These are phyloP conservation scores for Enteromius thamalakanensis DNA, from an alignment of 2,797 vertebrate species.

Conservation along the genomic window DNA sequence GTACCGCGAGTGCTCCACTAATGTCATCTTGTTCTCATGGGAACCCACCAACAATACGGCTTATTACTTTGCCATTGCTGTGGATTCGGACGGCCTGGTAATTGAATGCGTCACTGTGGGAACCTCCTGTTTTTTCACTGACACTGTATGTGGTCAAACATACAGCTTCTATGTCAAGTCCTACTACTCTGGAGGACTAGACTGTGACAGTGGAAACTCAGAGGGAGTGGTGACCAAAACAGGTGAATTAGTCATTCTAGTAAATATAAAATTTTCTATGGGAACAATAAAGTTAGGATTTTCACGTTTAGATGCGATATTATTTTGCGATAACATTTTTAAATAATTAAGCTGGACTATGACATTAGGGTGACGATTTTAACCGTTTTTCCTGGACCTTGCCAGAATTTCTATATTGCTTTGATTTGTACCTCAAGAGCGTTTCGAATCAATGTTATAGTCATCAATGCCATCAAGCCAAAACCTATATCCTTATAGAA, in stretches of 20 bases:
- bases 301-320: background rate
- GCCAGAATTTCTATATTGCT: too few relatives aligned
- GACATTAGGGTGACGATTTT: too few relatives aligned
- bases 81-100: constrained; percentile 55
- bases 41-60: constrained; percentile 68
- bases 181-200: constrained; percentile 48
- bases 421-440: too few relatives aligned
- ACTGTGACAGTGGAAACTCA: constrained; percentile 69
- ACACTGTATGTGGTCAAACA: constrained; percentile 70
- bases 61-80: constrained; percentile 72
- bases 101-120: constrained; percentile 69
- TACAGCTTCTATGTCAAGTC: constrained; percentile 75
- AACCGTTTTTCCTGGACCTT: too few relatives aligned
- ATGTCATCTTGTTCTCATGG: constrained; percentile 74
- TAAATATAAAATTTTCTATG: background rate
- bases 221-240: constrained; percentile 61
- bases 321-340: too few relatives aligned
- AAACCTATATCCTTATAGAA: too few relatives aligned
- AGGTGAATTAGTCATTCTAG: constrained; percentile 63
- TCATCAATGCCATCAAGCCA: too few relatives aligned
- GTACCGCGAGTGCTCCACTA: constrained; percentile 70
- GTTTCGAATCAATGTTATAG: too few relatives aligned
- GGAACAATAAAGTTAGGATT: background rate
- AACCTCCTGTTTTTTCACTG: constrained; percentile 74
- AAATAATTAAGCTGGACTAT: too few relatives aligned